phyloP scores from a whole-genome alignment of 2,797 vertebrate species.

The Cyprinella venusta region DNA sequence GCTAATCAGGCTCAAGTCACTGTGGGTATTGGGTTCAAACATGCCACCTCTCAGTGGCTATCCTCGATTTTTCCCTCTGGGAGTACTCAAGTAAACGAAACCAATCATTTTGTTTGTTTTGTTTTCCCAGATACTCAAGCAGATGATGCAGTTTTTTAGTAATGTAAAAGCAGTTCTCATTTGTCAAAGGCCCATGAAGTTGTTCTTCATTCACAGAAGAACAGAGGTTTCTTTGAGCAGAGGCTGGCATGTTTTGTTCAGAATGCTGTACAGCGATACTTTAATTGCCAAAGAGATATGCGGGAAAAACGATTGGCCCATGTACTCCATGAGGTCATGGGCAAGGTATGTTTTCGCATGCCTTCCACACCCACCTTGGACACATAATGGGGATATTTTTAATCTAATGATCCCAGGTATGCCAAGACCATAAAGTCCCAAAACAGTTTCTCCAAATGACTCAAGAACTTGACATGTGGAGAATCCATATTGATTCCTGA shows the following conservation, averaged over 20 bases:
- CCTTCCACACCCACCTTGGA: constrained; percentile 64
- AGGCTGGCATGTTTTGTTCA: constrained; percentile 55
- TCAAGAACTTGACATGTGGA: constrained; percentile 8
- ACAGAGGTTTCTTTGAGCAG: constrained; percentile 32
- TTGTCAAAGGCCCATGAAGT: not conserved
- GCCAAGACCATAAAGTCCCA: constrained; percentile 37
- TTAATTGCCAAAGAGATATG: constrained; percentile 70
- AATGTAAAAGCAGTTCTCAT: not conserved
- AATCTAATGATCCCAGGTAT: constrained; percentile 60
- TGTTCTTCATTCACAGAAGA: constrained; percentile 30
- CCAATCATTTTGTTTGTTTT: not conserved
- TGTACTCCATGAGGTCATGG: constrained; percentile 70
- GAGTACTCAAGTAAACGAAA: not conserved
- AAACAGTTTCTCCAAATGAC: constrained; percentile 32
- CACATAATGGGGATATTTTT: constrained; percentile 64
- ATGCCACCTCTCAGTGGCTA: not conserved
- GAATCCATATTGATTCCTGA: constrained; percentile 38
- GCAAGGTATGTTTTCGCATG: constrained; percentile 76
- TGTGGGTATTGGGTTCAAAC: not conserved
- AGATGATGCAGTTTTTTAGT: not conserved
- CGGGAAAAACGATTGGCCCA: constrained; percentile 70
- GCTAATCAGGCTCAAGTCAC: not conserved
- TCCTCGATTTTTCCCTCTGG: not conserved
- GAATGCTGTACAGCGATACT: constrained; percentile 68
- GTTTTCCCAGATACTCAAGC: not conserved